These are phyloP conservation scores for Lepetodrilus schrolli DNA, from an alignment of 2,888 invertebrate genomes.

Conservation along the genomic window DNA sequence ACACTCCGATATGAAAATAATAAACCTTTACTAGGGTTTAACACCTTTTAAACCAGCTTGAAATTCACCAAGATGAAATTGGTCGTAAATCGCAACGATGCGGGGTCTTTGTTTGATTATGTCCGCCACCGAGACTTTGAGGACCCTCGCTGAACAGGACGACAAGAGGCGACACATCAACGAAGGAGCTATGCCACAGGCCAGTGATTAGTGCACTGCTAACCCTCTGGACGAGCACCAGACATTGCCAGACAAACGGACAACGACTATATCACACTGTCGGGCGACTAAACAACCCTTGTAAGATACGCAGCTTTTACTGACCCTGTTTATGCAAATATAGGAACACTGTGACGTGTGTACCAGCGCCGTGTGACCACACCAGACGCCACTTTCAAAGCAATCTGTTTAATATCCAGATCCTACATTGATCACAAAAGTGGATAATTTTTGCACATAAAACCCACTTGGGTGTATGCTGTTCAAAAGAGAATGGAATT, in stretches of 20 bases:
- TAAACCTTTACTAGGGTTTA: constrained; percentile 12
- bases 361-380: background rate
- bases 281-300: background rate
- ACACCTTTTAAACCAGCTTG: constrained; percentile 20
- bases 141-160: too few relatives aligned
- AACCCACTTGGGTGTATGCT: background rate
- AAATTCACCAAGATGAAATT: background rate
- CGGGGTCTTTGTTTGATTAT: too few relatives aligned
- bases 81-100: background rate
- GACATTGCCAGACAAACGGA: background rate
- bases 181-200: too few relatives aligned
- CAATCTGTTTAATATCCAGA: constrained; percentile 8
- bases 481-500: background rate
- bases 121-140: background rate
- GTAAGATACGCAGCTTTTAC: background rate
- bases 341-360: background rate
- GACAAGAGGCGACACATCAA: too few relatives aligned
- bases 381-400: background rate
- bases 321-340: background rate
- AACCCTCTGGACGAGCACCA: background rate
- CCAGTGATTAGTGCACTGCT: background rate
- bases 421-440: background rate
- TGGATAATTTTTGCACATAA: background rate
- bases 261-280: background rate
- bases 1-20: constrained; percentile 19